phyloP scores from a whole-genome alignment of 1,140 invertebrate genomes.

The Drosophila jambulina region DNA sequence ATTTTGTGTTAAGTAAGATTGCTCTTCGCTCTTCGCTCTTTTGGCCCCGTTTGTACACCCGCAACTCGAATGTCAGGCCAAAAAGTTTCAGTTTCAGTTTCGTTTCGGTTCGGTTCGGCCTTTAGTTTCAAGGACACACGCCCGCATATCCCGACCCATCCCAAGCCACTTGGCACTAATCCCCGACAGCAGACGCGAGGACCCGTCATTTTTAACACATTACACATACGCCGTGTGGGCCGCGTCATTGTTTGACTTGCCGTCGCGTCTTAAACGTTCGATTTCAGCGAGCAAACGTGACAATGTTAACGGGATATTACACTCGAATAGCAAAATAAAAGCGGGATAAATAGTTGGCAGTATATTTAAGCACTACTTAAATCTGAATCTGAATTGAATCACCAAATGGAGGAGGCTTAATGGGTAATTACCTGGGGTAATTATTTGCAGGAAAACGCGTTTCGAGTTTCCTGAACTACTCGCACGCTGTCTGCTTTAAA shows the following conservation, averaged over 20 bases:
- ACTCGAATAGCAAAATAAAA: conserved; percentile 25
- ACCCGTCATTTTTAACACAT: conserved; percentile 69
- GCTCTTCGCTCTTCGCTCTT: conserved; percentile 41
- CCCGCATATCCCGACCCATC: conserved; percentile 25
- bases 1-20: conserved; percentile 62
- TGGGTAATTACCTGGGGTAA: conserved; percentile 41
- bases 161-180: conserved; percentile 57
- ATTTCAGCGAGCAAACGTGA: conserved; percentile 61
- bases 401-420: conserved; percentile 27
- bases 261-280: conserved; percentile 52
- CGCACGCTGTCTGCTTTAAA: conserved; percentile 25
- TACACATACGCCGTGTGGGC: conserved; percentile 59
- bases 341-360: conserved; percentile 1
- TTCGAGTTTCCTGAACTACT: conserved; percentile 9
- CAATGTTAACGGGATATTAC: conserved; percentile 50
- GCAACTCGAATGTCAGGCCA: conserved; percentile 22
- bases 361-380: conserved; percentile 12
- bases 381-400: conserved; percentile 12
- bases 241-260: conserved; percentile 40
- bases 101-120: conserved; percentile 13
- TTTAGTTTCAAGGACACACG: conserved; percentile 54
- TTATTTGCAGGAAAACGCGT: conserved; percentile 25
- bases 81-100: conserved; percentile 41
- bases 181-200: conserved; percentile 43
- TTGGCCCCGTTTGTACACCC: conserved; percentile 13